Evolutionary conservation across 2,113 vertebrate species (phyloP), one percentile per base, ranked within the genome.

Genomic region (Calypte anna): DNA sequence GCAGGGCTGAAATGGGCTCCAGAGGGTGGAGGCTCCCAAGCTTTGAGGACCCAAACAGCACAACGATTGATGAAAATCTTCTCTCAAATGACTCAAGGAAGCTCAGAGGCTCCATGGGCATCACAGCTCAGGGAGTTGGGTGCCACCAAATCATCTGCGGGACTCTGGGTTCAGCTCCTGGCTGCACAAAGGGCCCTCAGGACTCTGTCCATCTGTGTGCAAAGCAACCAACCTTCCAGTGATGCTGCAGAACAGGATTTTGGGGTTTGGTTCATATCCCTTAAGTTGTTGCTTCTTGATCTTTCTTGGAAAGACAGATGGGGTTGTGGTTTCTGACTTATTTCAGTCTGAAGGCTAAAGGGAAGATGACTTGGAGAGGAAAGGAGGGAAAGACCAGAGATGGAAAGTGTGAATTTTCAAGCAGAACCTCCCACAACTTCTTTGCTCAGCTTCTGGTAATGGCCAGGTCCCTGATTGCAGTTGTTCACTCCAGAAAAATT

Each of bases 381-480:
- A 87, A 57, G 43, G 72, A 94, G 76, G 80, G 80, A 14, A 91
- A 81, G 36, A 59, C 11, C 62, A 68, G 66, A 61, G 62, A 36
- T 72, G 94, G 91, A 78, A 88, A 64, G 79, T 93, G 50, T 64
- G 83, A 74, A 22, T 83, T 88, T 92, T 91, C n/a, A 72, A 40
- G 51, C 14, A 90, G 16, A 75, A n/a, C 82, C 61, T 92, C 80
- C 66, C 69, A 72, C 51, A 14, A 63, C 62, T 58, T 64, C 66
- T 77, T 82, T 78, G 57, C 31, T 31, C 90, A 58, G 62, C 66
- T 43, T 61, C 70, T 93, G 74, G 10, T 55, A 9, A n/a, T 3
- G 25, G 22, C 23, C 48, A 30, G 18, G 16, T 25, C 77, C 67
- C 31, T 53, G 38, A 30, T 0, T 25, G 73, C 40, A 70, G 38